A percentile compares a stretch with the other conserved stretches of the same genome.
Evolutionary conservation across 2,888 invertebrate species (phyloP).

Genomic region (Cheilosia pagana): DNA sequence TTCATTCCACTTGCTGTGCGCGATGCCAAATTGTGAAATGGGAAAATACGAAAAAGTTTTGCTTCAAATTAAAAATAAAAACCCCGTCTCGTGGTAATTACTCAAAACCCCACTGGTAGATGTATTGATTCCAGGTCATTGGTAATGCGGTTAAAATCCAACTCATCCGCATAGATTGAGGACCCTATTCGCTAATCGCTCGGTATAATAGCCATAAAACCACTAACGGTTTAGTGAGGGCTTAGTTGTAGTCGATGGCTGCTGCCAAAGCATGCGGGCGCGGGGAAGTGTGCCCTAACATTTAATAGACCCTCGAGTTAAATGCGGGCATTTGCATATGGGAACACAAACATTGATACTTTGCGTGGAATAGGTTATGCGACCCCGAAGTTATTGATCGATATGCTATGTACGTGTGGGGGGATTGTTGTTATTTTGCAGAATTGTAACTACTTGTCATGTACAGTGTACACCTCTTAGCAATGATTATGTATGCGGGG

Average conservation of each 20-base stretch:
- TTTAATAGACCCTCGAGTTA: constrained; percentile 21
- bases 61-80: constrained; percentile 1
- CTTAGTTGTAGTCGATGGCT: constrained; percentile 3
- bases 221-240: constrained; percentile 46
- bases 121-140: constrained; percentile 62
- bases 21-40: constrained; percentile 34
- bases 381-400: constrained; percentile 43
- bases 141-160: constrained; percentile 68
- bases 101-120: constrained; percentile 42
- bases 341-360: neutral
- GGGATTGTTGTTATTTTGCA: neutral
- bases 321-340: constrained; percentile 43
- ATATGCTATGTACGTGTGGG: neutral
- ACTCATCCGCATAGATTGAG: constrained; percentile 51
- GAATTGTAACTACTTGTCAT: constrained; percentile 25
- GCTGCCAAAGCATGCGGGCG: neutral
- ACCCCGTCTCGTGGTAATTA: constrained; percentile 35
- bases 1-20: constrained; percentile 20
- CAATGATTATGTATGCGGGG: too few species aligned
- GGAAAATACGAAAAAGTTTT: constrained; percentile 2
- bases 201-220: constrained; percentile 29
- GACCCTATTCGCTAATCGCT: constrained; percentile 59
- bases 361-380: constrained; percentile 20
- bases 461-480: neutral
- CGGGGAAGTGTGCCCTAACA: constrained; percentile 13